These are phyloP conservation scores for Drosophila helvetica DNA, from an alignment of 2,888 invertebrate genomes.

Conservation along the genomic window DNA sequence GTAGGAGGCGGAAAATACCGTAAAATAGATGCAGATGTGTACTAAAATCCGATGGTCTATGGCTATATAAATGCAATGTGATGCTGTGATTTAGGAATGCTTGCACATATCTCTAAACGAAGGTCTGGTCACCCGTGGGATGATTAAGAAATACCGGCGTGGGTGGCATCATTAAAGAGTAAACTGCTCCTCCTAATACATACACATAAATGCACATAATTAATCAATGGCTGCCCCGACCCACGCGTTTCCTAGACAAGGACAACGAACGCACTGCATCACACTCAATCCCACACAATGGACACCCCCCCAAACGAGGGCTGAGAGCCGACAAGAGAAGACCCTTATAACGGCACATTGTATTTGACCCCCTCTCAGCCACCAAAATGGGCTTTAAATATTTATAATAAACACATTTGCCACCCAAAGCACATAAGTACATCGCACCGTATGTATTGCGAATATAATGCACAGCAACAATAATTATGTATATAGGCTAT, in stretches of 20 bases:
- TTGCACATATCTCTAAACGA: no score
- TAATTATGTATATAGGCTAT: constrained; percentile 19
- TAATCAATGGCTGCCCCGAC: constrained; percentile 8
- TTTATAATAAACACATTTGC: background rate
- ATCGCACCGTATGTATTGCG: no score
- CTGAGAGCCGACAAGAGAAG: constrained; percentile 1
- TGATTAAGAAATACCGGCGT: background rate
- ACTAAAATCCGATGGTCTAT: no score
- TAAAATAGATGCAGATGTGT: no score
- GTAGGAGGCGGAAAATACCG: no score
- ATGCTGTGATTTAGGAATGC: no score
- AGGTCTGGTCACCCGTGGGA: background rate
- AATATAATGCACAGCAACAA: constrained; percentile 4
- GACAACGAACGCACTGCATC: constrained; percentile 12
- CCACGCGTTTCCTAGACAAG: constrained; percentile 10
- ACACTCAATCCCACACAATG: constrained; percentile 18
- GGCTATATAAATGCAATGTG: no score
- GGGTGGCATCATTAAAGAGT: background rate
- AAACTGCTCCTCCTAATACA: background rate
- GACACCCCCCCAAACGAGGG: background rate
- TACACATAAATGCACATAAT: background rate
- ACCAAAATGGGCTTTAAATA: constrained; percentile 1
- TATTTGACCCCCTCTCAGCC: background rate
- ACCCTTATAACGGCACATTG: background rate
- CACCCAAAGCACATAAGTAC: constrained; percentile 3